phyloP scores from a whole-genome alignment of 2,113 vertebrate species.

The Myanophis thanlyinensis region DNA sequence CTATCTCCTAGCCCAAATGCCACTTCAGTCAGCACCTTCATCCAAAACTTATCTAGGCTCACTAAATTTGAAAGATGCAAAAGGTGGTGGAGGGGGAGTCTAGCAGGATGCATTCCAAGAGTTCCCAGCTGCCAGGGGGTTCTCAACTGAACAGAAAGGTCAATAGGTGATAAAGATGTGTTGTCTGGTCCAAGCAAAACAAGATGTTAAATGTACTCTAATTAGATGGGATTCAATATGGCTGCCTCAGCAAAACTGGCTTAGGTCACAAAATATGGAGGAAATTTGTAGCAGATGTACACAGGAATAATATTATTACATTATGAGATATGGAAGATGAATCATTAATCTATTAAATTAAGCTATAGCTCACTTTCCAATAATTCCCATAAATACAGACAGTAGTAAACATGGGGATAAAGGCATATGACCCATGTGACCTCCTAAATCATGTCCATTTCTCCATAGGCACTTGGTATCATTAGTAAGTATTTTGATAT shows the following conservation, averaged over 20 bases:
- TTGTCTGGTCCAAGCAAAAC: slow-evolving; percentile 70
- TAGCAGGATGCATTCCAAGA: slow-evolving; percentile 52
- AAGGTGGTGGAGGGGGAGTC: slow-evolving; percentile 36
- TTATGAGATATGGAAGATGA: background rate
- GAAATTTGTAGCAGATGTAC: background rate
- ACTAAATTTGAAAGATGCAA: slow-evolving; percentile 35
- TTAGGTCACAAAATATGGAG: background rate
- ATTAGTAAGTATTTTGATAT: background rate
- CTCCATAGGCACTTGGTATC: background rate
- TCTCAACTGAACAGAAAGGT: slow-evolving; percentile 44
- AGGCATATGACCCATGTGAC: background rate
- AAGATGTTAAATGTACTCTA: slow-evolving; percentile 70
- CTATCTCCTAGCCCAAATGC: slow-evolving; percentile 26
- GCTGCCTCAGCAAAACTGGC: slow-evolving; percentile 31
- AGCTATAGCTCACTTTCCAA: background rate
- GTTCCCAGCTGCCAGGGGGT: slow-evolving; percentile 44
- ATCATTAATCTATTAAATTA: background rate
- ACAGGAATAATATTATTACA: background rate
- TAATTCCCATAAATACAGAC: background rate
- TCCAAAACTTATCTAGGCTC: background rate
- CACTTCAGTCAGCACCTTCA: slow-evolving; percentile 45
- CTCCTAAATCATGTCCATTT: no score
- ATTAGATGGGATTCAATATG: slow-evolving; percentile 66
- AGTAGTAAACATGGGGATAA: background rate
- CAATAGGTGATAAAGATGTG: slow-evolving; percentile 65